These are phyloP conservation scores for Eupithecia abbreviata DNA, from an alignment of 2,888 invertebrate species.

Conservation along the genomic window DNA sequence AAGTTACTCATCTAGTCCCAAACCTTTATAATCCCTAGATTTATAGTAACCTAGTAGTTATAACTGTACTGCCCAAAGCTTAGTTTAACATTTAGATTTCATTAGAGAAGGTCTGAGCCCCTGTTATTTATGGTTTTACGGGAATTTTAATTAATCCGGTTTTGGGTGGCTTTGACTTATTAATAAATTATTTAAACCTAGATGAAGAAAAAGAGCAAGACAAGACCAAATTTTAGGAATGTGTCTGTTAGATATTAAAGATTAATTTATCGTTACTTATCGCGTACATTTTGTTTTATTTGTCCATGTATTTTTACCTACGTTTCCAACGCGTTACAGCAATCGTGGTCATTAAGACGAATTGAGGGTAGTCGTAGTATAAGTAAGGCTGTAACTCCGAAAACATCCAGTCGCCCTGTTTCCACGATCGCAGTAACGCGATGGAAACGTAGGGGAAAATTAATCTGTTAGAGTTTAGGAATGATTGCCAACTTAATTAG, in stretches of 20 bases:
- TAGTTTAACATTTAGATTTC: conserved; percentile 39
- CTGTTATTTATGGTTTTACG: conserved; percentile 37
- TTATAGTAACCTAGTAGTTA: neutral
- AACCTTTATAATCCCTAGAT: conserved; percentile 4
- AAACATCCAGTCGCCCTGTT: no score
- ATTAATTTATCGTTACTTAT: no score
- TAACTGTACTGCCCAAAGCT: conserved; percentile 12
- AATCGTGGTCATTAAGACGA: no score
- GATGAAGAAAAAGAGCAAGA: neutral
- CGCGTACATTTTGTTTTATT: no score
- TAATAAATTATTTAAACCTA: neutral
- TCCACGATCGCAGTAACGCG: no score
- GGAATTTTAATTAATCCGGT: conserved; percentile 42
- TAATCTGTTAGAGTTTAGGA: neutral
- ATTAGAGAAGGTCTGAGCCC: conserved; percentile 35
- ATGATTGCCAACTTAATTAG: neutral
- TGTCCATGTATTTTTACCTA: no score
- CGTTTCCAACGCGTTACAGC: no score
- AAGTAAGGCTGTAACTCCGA: no score
- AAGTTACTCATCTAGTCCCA: neutral
- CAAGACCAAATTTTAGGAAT: neutral
- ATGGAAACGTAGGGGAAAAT: no score
- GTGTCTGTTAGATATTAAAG: neutral
- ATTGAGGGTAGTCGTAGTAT: no score
- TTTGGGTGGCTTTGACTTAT: conserved; percentile 15